Evolutionary conservation across 2,888 invertebrate genomes (phyloP).

Genomic region (Tuta absoluta): DNA sequence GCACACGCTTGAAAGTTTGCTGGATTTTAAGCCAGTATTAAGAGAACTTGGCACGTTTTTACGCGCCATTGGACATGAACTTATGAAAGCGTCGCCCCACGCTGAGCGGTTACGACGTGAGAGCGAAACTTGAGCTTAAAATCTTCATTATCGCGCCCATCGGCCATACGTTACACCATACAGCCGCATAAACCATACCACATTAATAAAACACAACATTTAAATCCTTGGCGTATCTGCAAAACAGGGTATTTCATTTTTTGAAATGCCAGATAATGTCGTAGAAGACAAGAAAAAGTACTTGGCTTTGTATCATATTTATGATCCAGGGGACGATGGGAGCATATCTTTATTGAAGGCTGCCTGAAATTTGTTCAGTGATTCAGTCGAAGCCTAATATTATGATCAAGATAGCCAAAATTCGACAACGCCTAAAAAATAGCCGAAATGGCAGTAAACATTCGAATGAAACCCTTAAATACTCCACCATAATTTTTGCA

Average conservation of each 20-base stretch:
- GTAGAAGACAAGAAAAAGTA: slow-evolving; percentile 14
- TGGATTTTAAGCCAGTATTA: slow-evolving; percentile 7
- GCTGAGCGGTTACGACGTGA: slow-evolving; percentile 58
- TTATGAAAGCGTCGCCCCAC: slow-evolving; percentile 42
- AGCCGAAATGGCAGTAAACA: neutral
- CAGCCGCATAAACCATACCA: slow-evolving; percentile 54
- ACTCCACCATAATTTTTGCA: neutral
- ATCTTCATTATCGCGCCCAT: slow-evolving; percentile 65
- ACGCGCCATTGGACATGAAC: slow-evolving; percentile 18
- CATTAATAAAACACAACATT: slow-evolving; percentile 48
- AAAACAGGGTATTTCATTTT: slow-evolving; percentile 6
- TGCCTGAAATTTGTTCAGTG: slow-evolving; percentile 2
- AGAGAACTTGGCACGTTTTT: slow-evolving; percentile 25
- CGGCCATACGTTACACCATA: slow-evolving; percentile 52
- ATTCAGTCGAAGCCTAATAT: neutral
- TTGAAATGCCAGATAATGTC: slow-evolving; percentile 13
- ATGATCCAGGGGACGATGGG: neutral
- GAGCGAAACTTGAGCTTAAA: slow-evolving; percentile 62
- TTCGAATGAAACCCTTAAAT: neutral
- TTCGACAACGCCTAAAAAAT: neutral
- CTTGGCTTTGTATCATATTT: neutral
- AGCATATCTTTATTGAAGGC: slow-evolving; percentile 8
- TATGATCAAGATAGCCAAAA: neutral
- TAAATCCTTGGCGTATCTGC: slow-evolving; percentile 42
- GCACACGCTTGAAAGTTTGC: neutral